phyloP scores from a whole-genome alignment of 1,140 invertebrate species.

The Drosophila nannoptera region DNA sequence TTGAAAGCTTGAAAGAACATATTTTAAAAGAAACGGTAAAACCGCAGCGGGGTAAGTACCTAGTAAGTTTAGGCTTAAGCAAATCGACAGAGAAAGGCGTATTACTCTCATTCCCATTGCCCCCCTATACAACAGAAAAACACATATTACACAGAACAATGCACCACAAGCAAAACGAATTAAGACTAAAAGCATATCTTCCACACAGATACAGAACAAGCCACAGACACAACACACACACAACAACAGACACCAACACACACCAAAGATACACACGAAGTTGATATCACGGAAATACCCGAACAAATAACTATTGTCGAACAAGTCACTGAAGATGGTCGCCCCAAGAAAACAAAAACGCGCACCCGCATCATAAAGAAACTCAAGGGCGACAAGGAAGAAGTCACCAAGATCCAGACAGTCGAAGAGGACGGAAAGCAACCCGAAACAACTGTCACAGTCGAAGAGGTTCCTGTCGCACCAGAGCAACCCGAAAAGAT shows the following conservation, averaged over 20 bases:
- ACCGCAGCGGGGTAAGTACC: constrained; percentile 54
- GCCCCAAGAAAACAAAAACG: constrained; percentile 43
- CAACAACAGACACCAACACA: constrained; percentile 79
- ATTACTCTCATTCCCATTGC: constrained; percentile 62
- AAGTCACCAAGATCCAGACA: constrained; percentile 71
- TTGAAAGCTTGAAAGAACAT: constrained; percentile 22
- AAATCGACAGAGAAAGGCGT: constrained; percentile 64
- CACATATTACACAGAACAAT: constrained; percentile 78
- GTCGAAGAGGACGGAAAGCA: constrained; percentile 56
- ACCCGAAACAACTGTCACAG: constrained; percentile 51
- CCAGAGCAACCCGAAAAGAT: constrained; percentile 48
- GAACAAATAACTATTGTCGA: constrained; percentile 51
- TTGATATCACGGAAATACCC: constrained; percentile 72
- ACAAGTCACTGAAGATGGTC: constrained; percentile 43
- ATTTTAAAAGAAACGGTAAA: constrained; percentile 55
- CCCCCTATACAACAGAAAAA: constrained; percentile 55
- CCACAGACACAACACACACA: constrained; percentile 80
- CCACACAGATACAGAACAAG: constrained; percentile 80
- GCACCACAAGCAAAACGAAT: constrained; percentile 38
- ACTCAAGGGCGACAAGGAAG: constrained; percentile 68
- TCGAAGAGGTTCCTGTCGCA: constrained; percentile 50
- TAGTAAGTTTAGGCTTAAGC: constrained; percentile 35
- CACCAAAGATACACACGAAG: constrained; percentile 73
- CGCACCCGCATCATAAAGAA: constrained; percentile 56
- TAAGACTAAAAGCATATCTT: constrained; percentile 67